phyloP scores from a whole-genome alignment of 64 coral and sea anemone genomes.

The Porites australiensis region DNA sequence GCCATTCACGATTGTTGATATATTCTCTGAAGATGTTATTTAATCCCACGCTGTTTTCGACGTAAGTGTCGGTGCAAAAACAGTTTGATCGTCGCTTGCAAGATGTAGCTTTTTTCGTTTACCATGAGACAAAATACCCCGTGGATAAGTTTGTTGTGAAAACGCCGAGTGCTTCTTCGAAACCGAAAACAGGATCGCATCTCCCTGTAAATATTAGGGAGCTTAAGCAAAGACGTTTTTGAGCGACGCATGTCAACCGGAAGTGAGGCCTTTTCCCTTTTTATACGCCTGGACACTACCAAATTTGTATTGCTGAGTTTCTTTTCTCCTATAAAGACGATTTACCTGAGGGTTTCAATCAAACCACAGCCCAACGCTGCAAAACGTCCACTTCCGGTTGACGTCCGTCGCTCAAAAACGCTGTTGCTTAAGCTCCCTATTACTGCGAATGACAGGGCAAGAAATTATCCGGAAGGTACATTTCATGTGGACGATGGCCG shows the following conservation, averaged over 20 bases:
- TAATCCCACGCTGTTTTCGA: background rate
- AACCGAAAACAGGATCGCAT: background rate
- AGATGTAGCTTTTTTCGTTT: background rate
- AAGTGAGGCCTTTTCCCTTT: no score
- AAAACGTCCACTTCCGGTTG: no score
- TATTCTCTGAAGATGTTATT: background rate
- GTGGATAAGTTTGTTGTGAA: slow-evolving; percentile 10
- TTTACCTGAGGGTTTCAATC: no score
- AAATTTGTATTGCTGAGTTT: no score
- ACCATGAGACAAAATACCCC: background rate
- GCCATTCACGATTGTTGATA: background rate
- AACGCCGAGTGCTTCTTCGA: background rate
- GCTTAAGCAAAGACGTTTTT: no score
- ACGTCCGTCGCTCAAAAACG: no score
- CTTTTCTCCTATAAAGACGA: no score
- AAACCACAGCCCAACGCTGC: no score
- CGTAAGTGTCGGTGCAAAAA: background rate
- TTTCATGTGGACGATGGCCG: slow-evolving; percentile 45
- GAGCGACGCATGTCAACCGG: no score
- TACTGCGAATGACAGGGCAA: slow-evolving; percentile 12
- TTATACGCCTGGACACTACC: no score
- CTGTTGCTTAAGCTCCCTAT: no score
- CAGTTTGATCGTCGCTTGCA: background rate
- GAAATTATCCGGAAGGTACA: background rate
- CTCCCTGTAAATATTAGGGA: background rate